A percentile compares a stretch with the other conserved stretches of the same genome.
Conservation (phyloP, 2,113 vertebrate genomes). For the Tetrao urogallus region DNA sequence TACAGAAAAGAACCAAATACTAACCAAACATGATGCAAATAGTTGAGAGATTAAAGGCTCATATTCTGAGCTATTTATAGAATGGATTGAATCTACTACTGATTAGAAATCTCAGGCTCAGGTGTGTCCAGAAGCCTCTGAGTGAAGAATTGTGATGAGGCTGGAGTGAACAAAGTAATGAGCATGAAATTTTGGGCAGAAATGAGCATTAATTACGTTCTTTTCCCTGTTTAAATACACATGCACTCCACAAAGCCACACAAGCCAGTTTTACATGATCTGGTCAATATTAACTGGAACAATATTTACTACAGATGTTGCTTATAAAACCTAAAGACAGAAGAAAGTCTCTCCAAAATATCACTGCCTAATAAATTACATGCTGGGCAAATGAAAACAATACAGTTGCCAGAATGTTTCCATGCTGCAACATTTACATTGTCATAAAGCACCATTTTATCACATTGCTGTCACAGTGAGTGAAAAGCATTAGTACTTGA, state of each 20-base stretch:
- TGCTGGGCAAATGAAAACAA: neutral
- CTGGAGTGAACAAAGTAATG: neutral
- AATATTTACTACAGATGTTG: neutral
- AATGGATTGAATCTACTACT: neutral
- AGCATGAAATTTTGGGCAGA: neutral
- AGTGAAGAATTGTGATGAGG: rapidly evolving
- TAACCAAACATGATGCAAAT: neutral
- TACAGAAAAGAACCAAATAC: neutral
- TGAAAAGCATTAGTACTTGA: neutral
- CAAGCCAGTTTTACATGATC: rapidly evolving
- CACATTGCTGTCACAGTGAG: neutral
- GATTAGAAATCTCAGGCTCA: neutral
- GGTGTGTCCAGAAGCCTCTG: neutral
- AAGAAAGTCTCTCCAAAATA: neutral
- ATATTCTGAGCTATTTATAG: neutral
- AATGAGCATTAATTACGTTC: neutral
- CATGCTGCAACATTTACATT: neutral
- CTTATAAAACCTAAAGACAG: neutral
- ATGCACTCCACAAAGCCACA: neutral
- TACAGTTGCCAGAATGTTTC: neutral
- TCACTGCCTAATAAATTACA: neutral
- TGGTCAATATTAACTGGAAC: neutral
- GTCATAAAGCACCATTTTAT: neutral
- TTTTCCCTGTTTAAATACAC: neutral
- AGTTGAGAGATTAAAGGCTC: neutral